These are phyloP conservation scores for Hepsetus odoe DNA, from an alignment of 2,113 vertebrate species.

Conservation along the genomic window DNA sequence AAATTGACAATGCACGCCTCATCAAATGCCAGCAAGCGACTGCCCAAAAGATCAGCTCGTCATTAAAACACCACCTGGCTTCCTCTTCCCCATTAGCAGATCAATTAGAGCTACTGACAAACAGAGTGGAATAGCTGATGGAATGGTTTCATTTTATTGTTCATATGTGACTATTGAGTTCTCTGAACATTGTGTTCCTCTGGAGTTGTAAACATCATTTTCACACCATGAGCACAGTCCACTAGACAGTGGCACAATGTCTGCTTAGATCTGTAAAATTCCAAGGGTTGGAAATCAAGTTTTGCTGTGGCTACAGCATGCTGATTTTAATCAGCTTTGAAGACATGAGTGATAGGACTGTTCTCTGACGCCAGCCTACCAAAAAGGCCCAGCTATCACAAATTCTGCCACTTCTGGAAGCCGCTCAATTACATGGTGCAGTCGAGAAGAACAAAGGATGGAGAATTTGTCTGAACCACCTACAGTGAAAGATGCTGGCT, in stretches of 20 bases:
- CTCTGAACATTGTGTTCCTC: background rate
- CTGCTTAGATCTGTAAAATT: background rate
- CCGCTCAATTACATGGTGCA: background rate
- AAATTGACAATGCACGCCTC: conserved; percentile 50
- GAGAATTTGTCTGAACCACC: background rate
- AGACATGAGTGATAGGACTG: background rate
- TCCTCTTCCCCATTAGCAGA: conserved; percentile 38
- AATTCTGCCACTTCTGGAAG: background rate
- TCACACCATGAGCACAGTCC: background rate
- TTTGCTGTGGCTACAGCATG: background rate
- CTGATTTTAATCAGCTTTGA: background rate
- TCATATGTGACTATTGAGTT: background rate
- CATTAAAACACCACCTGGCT: conserved; percentile 54
- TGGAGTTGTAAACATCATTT: background rate
- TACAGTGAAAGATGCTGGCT: background rate
- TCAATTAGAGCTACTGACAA: conserved; percentile 42
- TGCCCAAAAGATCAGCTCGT: conserved; percentile 36
- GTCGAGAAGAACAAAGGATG: background rate
- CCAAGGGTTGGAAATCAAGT: background rate
- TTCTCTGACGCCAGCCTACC: background rate
- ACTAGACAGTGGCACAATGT: background rate
- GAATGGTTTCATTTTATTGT: background rate
- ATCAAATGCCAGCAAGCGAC: conserved; percentile 24
- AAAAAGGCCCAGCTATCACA: background rate
- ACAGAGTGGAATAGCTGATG: background rate